phyloP scores from a whole-genome alignment of 2,113 vertebrate species.

The Aegotheles bennettii region DNA sequence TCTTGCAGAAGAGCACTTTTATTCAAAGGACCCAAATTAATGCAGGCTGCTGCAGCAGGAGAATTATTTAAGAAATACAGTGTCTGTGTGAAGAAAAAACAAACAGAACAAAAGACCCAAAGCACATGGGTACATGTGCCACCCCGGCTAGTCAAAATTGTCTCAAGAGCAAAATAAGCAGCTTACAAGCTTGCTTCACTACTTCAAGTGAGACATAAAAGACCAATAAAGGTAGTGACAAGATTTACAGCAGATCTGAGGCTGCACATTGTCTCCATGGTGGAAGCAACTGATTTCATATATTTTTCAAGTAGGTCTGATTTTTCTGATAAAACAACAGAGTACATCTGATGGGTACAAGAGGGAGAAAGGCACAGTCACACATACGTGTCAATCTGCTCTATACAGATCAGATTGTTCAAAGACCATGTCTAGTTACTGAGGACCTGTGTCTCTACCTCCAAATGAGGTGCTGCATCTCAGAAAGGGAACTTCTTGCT shows the following conservation, averaged over 20 bases:
- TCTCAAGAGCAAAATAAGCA: not conserved
- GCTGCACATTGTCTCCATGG: not conserved
- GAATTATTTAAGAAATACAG: not conserved
- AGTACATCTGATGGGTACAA: not conserved
- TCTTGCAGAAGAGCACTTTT: not conserved
- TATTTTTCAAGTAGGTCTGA: not conserved
- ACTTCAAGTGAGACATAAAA: not conserved
- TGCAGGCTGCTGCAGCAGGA: not conserved
- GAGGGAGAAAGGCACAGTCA: not conserved
- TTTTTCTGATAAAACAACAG: not conserved
- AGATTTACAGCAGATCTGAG: not conserved
- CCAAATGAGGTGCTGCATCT: not conserved
- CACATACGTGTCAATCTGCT: rapidly evolving
- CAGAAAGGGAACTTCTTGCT: not conserved
- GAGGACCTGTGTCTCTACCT: not conserved
- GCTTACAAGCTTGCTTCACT: not conserved
- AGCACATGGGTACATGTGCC: rapidly evolving
- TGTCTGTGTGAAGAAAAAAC: not conserved
- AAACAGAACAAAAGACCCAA: no score
- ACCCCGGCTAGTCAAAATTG: not conserved
- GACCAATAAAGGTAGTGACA: not conserved
- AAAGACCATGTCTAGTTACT: not conserved
- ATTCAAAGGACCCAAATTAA: not conserved
- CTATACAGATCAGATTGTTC: not conserved
- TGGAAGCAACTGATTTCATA: not conserved